Percentiles rank a stretch among this genome's conserved stretches.
Evolutionary conservation across 2,797 vertebrate genomes (phyloP).

Genomic region (Tinamus major): DNA sequence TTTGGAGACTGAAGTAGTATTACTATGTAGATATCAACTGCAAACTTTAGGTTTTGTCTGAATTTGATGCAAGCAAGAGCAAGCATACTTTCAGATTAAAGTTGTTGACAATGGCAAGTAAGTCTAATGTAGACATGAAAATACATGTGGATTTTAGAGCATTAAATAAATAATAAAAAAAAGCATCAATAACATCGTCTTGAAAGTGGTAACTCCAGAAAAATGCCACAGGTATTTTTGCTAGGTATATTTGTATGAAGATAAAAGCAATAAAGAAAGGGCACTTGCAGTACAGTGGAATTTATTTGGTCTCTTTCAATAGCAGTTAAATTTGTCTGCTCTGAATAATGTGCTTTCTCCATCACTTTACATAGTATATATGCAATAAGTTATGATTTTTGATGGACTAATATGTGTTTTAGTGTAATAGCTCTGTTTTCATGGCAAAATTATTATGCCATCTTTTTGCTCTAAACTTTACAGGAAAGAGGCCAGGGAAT

Average conservation of each 20-base stretch:
- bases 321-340: neutral
- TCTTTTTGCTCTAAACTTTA: neutral
- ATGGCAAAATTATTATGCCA: neutral
- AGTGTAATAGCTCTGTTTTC: neutral
- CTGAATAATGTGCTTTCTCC: neutral
- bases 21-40: neutral
- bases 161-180: neutral
- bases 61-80: neutral
- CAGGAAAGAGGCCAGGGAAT: neutral
- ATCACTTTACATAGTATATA: neutral
- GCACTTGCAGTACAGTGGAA: neutral
- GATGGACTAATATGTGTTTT: neutral
- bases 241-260: neutral
- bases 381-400: neutral
- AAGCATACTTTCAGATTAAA: neutral
- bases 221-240: neutral
- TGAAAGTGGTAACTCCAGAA: neutral
- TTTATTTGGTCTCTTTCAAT: neutral
- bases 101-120: neutral
- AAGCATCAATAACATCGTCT: neutral
- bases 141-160: neutral
- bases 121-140: neutral
- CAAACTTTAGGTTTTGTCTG: neutral
- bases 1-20: neutral
- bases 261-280: neutral